These are phyloP conservation scores for Galaxea fascicularis DNA, from an alignment of 92 coral and sea anemone genomes.

Conservation along the genomic window DNA sequence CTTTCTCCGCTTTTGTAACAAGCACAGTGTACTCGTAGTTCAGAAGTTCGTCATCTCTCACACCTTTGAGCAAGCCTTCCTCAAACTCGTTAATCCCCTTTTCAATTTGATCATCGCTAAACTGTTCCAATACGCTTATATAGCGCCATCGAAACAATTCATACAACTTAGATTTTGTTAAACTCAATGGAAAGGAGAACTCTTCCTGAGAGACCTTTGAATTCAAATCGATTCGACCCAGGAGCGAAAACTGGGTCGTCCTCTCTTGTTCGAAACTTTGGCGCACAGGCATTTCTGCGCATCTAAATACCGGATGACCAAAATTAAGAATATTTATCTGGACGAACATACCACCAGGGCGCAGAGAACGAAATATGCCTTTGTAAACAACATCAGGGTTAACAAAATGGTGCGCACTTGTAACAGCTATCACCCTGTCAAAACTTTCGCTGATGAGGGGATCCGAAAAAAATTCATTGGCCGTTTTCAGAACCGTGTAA, in stretches of 20 bases:
- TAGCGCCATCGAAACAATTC: constrained; percentile 1
- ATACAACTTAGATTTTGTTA: constrained; percentile 2
- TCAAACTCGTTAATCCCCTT: neutral
- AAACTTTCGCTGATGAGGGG: neutral
- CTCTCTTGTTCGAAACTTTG: neutral
- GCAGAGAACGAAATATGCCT: neutral
- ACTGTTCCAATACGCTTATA: neutral
- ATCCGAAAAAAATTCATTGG: constrained; percentile 5
- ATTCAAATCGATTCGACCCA: neutral
- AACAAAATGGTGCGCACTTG: constrained; percentile 14
- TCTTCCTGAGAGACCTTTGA: neutral
- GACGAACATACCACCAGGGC: constrained; percentile 4
- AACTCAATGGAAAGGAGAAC: neutral
- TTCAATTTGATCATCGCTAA: constrained; percentile 1
- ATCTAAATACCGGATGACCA: neutral
- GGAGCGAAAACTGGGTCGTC: neutral
- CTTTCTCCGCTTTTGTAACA: neutral
- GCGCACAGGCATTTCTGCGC: neutral
- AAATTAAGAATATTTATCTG: neutral
- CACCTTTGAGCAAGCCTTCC: neutral
- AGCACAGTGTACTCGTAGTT: neutral
- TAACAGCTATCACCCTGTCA: neutral
- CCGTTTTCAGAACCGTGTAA: constrained; percentile 16
- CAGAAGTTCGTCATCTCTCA: neutral
- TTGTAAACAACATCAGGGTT: constrained; percentile 8